These are phyloP conservation scores for Nothoprocta pentlandii DNA, from an alignment of 2,113 vertebrate species.

Conservation along the genomic window DNA sequence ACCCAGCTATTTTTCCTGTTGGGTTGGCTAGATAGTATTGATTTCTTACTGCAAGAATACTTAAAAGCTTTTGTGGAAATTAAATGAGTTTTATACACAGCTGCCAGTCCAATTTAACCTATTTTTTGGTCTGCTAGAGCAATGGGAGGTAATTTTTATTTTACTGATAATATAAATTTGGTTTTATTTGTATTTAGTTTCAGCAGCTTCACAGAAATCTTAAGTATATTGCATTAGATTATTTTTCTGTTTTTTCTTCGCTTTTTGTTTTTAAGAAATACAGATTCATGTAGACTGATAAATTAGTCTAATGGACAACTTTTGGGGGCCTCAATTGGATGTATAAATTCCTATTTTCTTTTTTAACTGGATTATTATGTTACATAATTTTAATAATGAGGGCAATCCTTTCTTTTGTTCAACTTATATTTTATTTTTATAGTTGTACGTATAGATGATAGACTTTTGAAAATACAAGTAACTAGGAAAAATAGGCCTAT, in stretches of 20 bases:
- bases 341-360: not conserved
- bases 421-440: too few species aligned
- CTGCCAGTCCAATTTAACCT: slow-evolving; percentile 12
- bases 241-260: not conserved
- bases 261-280: not conserved
- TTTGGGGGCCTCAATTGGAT: not conserved
- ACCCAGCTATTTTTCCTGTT: slow-evolving; percentile 17
- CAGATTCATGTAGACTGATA: not conserved
- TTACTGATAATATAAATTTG: slow-evolving; percentile 31
- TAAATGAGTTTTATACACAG: not conserved
- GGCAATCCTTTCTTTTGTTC: not conserved
- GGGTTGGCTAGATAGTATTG: slow-evolving; percentile 9
- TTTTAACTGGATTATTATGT: not conserved
- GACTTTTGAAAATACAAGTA: not conserved
- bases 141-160: slow-evolving; percentile 17
- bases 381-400: not conserved
- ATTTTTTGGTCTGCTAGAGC: not conserved
- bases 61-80: slow-evolving; percentile 43
- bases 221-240: not conserved
- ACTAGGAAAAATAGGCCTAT: not conserved
- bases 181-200: slow-evolving; percentile 27
- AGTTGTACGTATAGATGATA: not conserved
- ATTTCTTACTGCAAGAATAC: slow-evolving; percentile 1
- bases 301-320: not conserved
- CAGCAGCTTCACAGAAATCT: not conserved